Conservation (phyloP, 2,113 vertebrate species). For the Athene cunicularia region DNA sequence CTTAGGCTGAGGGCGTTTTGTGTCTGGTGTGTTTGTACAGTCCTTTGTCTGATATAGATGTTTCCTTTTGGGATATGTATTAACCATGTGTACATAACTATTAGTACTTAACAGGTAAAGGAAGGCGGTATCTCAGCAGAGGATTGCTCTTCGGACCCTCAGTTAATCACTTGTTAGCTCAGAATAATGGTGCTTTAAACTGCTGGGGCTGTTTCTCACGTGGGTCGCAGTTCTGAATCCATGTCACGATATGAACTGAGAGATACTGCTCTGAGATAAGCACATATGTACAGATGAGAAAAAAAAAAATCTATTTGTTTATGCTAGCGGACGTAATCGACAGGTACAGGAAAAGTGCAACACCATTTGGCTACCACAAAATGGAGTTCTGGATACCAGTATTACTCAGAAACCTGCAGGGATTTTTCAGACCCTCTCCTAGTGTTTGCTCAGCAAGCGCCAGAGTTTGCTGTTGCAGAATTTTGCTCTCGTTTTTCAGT, state of each 20-base stretch:
- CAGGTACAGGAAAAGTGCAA: background rate
- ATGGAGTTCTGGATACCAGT: background rate
- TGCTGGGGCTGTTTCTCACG: background rate
- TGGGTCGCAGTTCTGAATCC: background rate
- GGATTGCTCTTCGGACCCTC: background rate
- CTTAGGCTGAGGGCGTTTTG: background rate
- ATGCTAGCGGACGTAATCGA: background rate
- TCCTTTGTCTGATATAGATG: background rate
- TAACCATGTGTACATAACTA: background rate
- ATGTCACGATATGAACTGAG: fast-evolving
- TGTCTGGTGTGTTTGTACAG: background rate
- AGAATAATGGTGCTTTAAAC: background rate
- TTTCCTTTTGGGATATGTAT: background rate
- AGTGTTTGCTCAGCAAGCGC: background rate
- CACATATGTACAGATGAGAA: fast-evolving
- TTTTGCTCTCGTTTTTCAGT: background rate
- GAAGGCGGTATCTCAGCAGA: background rate
- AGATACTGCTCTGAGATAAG: background rate
- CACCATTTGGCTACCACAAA: background rate
- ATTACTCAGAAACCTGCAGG: background rate
- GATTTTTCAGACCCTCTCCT: background rate
- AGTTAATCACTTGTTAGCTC: background rate
- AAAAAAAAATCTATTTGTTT: background rate
- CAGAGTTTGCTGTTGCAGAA: background rate
- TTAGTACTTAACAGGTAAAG: background rate